These are phyloP conservation scores for Bombus picipes DNA, from an alignment of 1,140 invertebrate genomes.

Conservation along the genomic window DNA sequence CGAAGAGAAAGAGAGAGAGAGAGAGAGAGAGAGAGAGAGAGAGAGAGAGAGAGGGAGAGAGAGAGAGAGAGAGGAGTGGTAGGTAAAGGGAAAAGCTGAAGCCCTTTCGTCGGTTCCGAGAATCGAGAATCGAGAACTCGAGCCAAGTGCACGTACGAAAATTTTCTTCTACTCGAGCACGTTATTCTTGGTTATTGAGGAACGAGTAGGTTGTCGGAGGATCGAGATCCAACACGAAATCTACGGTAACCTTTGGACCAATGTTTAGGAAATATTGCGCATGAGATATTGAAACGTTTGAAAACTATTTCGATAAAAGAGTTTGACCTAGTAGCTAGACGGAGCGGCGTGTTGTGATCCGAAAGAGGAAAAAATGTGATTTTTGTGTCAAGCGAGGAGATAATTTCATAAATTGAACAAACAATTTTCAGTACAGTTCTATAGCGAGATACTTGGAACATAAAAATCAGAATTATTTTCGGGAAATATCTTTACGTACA, in stretches of 20 bases:
- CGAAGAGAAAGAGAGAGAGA: background rate
- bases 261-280: background rate
- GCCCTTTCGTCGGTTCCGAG: background rate
- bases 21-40: background rate
- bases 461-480: no score
- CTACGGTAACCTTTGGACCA: background rate
- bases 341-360: background rate
- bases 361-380: background rate
- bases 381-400: background rate
- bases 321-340: background rate
- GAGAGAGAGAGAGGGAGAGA: background rate
- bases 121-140: background rate
- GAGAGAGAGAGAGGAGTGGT: background rate
- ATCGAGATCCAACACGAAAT: background rate
- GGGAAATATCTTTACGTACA: no score
- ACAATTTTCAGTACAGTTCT: background rate
- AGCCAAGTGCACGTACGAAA: background rate
- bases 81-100: background rate
- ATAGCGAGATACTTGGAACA: background rate
- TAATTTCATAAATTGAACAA: background rate
- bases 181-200: background rate
- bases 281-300: background rate
- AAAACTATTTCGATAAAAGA: conserved; percentile 13
- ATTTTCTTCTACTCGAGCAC: background rate
- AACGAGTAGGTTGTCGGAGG: background rate